Percentiles rank a stretch among this genome's conserved stretches.
Evolutionary conservation across 2,797 vertebrate genomes (phyloP).

Genomic region (Philypnodon macrostomus): DNA sequence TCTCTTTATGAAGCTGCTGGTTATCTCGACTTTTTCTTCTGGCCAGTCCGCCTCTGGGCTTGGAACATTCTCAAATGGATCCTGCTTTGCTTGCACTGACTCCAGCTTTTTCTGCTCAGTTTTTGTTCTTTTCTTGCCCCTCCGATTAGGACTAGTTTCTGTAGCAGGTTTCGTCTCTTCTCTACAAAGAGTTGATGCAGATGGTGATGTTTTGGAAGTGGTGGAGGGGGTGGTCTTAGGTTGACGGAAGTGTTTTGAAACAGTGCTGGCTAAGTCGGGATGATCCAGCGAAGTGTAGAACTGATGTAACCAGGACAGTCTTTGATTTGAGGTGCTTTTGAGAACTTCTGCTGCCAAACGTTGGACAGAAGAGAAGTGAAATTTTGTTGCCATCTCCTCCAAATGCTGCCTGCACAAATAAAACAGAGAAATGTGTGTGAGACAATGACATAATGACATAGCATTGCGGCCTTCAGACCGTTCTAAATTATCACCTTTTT

Average conservation of each 20-base stretch:
- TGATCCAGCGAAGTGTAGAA: constrained; percentile 79
- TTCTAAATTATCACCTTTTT: too few relatives aligned
- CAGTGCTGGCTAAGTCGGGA: constrained; percentile 72
- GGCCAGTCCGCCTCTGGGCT: constrained; percentile 47
- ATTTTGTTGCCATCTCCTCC: constrained; percentile 84
- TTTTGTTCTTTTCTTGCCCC: constrained; percentile 33
- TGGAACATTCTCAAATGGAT: constrained; percentile 34
- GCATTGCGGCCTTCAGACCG: too few relatives aligned
- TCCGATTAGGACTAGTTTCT: constrained; percentile 22
- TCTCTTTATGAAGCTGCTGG: constrained; percentile 60
- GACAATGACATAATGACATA: too few relatives aligned
- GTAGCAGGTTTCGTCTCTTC: constrained; percentile 16
- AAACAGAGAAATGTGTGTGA: not conserved
- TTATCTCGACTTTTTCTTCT: constrained; percentile 39
- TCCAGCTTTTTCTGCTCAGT: constrained; percentile 44
- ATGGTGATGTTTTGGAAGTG: constrained; percentile 17
- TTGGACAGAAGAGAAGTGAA: constrained; percentile 73
- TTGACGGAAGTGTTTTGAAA: constrained; percentile 66
- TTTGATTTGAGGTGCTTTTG: constrained; percentile 75
- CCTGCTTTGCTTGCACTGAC: constrained; percentile 30
- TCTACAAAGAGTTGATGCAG: constrained; percentile 3
- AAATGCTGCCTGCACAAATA: constrained; percentile 82
- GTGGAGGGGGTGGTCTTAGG: constrained; percentile 27
- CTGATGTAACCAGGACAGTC: constrained; percentile 78
- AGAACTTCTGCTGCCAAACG: constrained; percentile 79